Conservation (phyloP, 2,797 vertebrate species). For the Girardinus metallicus region DNA sequence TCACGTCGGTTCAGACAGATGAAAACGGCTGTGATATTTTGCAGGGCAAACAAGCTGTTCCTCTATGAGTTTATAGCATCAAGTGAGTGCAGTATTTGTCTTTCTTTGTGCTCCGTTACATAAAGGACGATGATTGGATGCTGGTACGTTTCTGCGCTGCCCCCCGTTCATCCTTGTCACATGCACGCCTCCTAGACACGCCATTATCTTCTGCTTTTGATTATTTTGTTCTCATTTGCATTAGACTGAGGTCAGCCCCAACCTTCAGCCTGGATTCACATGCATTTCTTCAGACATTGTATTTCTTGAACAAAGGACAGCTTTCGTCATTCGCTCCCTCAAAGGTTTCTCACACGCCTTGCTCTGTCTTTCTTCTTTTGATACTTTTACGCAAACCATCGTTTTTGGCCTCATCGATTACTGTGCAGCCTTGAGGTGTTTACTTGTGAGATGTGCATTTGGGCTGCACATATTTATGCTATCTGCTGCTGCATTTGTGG, state of each 20-base stretch:
- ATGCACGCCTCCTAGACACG: background rate
- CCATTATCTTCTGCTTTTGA: slow-evolving; percentile 7
- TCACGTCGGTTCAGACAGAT: slow-evolving; percentile 20
- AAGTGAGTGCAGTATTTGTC: slow-evolving; percentile 10
- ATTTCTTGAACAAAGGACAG: slow-evolving; percentile 13
- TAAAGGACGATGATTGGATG: background rate
- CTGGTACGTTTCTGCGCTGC: background rate
- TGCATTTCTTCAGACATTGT: slow-evolving; percentile 13
- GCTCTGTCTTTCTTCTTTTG: background rate
- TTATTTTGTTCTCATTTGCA: slow-evolving; percentile 23
- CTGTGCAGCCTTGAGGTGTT: background rate
- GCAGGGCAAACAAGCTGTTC: slow-evolving; percentile 19
- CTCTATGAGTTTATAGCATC: background rate
- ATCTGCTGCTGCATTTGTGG: background rate
- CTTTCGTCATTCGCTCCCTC: slow-evolving; percentile 3
- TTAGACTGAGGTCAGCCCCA: slow-evolving; percentile 5
- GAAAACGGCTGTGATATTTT: slow-evolving; percentile 39
- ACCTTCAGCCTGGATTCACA: slow-evolving; percentile 17
- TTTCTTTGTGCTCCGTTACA: background rate
- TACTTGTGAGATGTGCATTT: background rate
- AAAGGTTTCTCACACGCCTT: background rate
- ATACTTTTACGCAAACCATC: background rate
- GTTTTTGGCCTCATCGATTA: background rate
- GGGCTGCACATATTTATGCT: background rate
- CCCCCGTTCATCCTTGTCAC: background rate